Base-by-base conservation (phyloP, 2,888 invertebrate genomes). In the Bedellia somnulentella region DNA sequence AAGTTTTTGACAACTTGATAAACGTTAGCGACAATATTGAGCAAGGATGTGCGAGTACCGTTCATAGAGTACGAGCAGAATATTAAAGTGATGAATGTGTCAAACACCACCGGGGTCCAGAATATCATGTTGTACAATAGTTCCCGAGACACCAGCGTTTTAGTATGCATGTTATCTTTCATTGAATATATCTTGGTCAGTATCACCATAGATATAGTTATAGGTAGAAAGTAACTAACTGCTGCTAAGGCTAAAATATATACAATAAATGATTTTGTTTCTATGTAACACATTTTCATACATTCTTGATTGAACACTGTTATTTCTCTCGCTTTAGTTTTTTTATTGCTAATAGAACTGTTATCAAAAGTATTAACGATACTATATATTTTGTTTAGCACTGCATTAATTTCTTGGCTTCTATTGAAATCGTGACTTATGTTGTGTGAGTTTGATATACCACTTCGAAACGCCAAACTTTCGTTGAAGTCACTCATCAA, bases 71-170 rank as follows among this genome's bases (percentile, higher is more conserved):
- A 68, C 0, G 68, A 56, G 47, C 76, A 76, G 22, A 68, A 35
- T 27, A 67, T 44, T 8, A 71, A 38, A 1, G 73, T 66, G 4
- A 76, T 33, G 42, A 70, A 60, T 17, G 64, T 64, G 35, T 76
- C 71, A 43, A 76, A 62, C 59, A 73, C 63, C 0, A 68, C 61
- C 0, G 75, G 75, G 11, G 62, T 64, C 76, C 76, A 76, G 41
- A 76, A 70, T 9, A 75, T 40, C 24, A 75, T 46, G 33, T 67
- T 75, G 30, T 67, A 75, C 9, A 75, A 35, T n/a, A 71, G 34
- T 37, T 73, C 70, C 30, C 66, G 47, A 10, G 52, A 61, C 2
- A 68, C 57, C 52, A 57, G 61, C 2, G 50, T 57, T 34, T 68
- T 68, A n/a, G n/a, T n/a, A n/a, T n/a, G n/a, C 8, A 54, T 37